Evolutionary conservation across 2,888 invertebrate species (phyloP), one percentile per base, ranked within the genome.

Genomic region (Drosophila percnosoma): DNA sequence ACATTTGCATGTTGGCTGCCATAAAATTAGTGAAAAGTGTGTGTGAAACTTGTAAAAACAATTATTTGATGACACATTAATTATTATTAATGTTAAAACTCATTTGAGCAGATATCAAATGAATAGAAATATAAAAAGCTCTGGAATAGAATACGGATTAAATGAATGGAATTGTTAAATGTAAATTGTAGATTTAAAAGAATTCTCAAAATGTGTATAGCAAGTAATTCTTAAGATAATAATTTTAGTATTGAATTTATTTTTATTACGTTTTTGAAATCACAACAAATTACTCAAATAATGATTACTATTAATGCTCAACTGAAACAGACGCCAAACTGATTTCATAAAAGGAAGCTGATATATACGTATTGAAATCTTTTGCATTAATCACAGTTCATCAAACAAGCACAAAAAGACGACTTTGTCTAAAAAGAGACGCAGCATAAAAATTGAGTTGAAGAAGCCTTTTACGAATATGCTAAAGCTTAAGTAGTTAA

Each of bases 391-490:
- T 40, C 59, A 70, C 71, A 70, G 58, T 42, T 57, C 15, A 33
- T 4, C 18, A 54, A 40, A 18, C 6, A 55, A 38, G 27, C n/a
- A 51, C 51, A 51, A 57, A 36, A 7, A 11, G 21, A 8, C n/a
- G 36, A 45, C 27, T 27, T 24, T 10, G 24, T 21, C 53, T 18
- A 53, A 8, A 24, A 45, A 24, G 45, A 34, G 53, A 34, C 6
- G 53, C 24, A 24, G 34, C 21, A 49, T 29, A 4, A 29, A 59
- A 60, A 15, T 48, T 21, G 21, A 21, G 33, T 18, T 38, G 45
- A 69, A 71, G 61, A 61, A 60, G 61, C 72, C 61, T 15, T 60
- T 60, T 52, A 18, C 27, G 27, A 13, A 40, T 55, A 29, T 40
- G 29, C 40, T n/a, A 18, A 34, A 21, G 38, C 40, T 21, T 48